Percentiles rank a stretch among this genome's conserved stretches.
phyloP scores from a whole-genome alignment of 2,888 invertebrate genomes.

The Drosophila lutescens region DNA sequence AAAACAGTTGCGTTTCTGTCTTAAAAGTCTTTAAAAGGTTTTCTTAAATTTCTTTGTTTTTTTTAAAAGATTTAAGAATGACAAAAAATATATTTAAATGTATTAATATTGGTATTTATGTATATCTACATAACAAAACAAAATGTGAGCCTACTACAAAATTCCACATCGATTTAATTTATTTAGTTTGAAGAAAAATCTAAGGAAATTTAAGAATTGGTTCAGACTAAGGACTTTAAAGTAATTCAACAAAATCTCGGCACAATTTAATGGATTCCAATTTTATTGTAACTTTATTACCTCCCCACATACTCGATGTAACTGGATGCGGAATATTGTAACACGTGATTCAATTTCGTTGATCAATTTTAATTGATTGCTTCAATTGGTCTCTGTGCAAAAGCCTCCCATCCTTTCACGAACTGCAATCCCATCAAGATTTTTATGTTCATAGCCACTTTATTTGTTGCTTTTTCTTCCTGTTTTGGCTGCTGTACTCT shows the following conservation, averaged over 20 bases:
- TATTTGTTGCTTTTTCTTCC: conserved; percentile 50
- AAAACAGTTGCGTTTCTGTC: conserved; percentile 51
- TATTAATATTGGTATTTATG: no score
- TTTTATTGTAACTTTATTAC: conserved; percentile 32
- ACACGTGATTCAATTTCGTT: conserved; percentile 78
- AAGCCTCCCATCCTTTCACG: conserved; percentile 19
- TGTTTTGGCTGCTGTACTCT: conserved; percentile 8
- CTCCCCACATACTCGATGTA: conserved; percentile 27
- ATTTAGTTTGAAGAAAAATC: neutral
- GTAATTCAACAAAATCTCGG: conserved; percentile 1
- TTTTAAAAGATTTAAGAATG: no score
- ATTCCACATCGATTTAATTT: no score
- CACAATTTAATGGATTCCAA: conserved; percentile 6
- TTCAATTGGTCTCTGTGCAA: conserved; percentile 52
- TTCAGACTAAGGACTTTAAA: neutral
- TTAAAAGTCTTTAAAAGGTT: conserved; percentile 14
- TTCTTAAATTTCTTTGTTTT: neutral
- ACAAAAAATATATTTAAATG: no score
- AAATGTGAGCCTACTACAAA: no score
- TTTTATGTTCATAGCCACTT: conserved; percentile 67
- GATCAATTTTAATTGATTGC: conserved; percentile 79
- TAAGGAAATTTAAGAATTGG: neutral
- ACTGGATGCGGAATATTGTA: conserved; percentile 57
- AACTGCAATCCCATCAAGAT: conserved; percentile 31
- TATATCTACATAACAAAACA: no score